A percentile compares a stretch with the other conserved stretches of the same genome.
These are phyloP conservation scores for Tineola bisselliella DNA, from an alignment of 2,888 invertebrate genomes.

Conservation along the genomic window DNA sequence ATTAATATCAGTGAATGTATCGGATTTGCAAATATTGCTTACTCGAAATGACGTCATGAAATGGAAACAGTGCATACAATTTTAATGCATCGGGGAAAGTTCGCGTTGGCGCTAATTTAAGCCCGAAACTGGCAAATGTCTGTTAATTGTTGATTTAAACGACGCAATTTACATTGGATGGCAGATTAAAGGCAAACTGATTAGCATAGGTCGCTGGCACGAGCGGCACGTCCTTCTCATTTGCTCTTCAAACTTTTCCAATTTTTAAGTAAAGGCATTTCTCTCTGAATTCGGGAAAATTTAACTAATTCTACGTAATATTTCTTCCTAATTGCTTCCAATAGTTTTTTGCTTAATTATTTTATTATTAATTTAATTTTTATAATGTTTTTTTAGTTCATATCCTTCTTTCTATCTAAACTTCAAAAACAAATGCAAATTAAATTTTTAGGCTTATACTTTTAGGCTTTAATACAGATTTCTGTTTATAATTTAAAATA, in stretches of 20 bases:
- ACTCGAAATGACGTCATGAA: not conserved
- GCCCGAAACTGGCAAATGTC: conserved; percentile 37
- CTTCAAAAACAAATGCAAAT: no score
- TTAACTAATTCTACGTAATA: not conserved
- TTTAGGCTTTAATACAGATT: no score
- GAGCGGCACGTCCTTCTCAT: not conserved
- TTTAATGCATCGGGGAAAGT: conserved; percentile 37
- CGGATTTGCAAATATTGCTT: no score
- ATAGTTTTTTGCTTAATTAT: no score
- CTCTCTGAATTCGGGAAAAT: not conserved
- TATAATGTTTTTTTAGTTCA: no score
- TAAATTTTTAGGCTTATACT: no score
- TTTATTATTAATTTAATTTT: no score
- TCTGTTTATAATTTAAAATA: no score
- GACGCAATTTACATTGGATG: conserved; percentile 16
- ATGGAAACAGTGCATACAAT: conserved; percentile 19
- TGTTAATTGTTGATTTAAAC: conserved; percentile 45
- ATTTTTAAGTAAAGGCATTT: conserved; percentile 33
- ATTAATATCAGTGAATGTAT: no score
- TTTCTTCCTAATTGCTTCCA: no score
- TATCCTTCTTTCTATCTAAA: no score
- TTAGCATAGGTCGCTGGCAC: conserved; percentile 13
- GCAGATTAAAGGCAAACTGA: conserved; percentile 12
- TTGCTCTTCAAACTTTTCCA: conserved; percentile 48
- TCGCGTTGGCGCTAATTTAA: conserved; percentile 39